phyloP scores from a whole-genome alignment of 2,113 vertebrate species.

The Anhinga rufa region DNA sequence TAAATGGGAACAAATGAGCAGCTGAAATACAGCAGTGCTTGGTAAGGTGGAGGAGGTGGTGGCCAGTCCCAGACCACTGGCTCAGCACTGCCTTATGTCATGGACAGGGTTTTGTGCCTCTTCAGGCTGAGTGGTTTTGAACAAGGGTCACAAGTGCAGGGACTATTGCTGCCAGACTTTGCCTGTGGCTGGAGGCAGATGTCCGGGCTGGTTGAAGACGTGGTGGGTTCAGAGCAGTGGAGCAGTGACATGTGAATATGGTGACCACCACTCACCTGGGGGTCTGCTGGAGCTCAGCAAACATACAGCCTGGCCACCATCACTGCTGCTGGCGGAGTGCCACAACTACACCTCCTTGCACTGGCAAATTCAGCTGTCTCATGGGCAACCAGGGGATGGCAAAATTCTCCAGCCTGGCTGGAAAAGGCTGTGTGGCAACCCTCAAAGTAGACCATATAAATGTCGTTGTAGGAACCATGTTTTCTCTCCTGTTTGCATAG shows the following conservation, averaged over 20 bases:
- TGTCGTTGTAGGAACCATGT: fast-evolving
- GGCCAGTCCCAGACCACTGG: not conserved
- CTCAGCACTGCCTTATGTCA: not conserved
- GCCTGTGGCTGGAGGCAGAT: not conserved
- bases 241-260: not conserved
- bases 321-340: not conserved
- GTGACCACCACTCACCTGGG: not conserved
- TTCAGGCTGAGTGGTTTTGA: not conserved
- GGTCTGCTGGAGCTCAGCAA: not conserved
- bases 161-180: not conserved
- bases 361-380: not conserved
- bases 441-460: not conserved
- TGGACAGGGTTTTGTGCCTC: not conserved
- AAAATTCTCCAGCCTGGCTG: not conserved
- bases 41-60: not conserved
- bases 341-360: not conserved
- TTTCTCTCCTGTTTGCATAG: not conserved
- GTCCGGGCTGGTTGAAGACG: not conserved
- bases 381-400: not conserved
- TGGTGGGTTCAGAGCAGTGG: not conserved
- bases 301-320: not conserved
- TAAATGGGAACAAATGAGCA: not conserved
- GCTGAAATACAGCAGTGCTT: not conserved
- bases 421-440: not conserved
- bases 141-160: not conserved